Conservation (phyloP, 2,888 invertebrate species). For the Cheilosia impressa region DNA sequence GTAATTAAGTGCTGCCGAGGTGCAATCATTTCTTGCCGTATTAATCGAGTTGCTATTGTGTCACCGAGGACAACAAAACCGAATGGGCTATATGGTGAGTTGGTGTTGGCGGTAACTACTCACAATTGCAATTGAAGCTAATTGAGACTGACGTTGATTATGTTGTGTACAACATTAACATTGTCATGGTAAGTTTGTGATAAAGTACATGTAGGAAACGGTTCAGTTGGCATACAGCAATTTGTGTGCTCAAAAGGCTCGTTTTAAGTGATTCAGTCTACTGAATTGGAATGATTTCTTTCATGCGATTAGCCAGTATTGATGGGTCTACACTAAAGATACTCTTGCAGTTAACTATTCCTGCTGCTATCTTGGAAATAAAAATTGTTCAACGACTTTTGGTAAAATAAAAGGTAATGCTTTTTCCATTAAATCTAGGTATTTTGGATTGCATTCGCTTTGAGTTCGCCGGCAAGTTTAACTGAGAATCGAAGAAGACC, state of each 20-base stretch:
- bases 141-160: constrained; percentile 55
- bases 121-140: constrained; percentile 57
- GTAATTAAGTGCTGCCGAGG: constrained; percentile 45
- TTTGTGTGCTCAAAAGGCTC: constrained; percentile 9
- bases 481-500: too few species aligned
- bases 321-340: neutral
- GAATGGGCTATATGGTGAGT: neutral
- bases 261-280: constrained; percentile 25
- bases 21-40: constrained; percentile 29
- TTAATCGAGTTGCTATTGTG: constrained; percentile 35
- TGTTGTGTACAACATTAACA: constrained; percentile 28
- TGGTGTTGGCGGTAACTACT: constrained; percentile 31
- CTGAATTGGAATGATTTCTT: constrained; percentile 34
- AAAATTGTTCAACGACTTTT: too few species aligned
- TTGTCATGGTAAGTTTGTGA: constrained; percentile 34
- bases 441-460: too few species aligned
- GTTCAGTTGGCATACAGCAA: neutral
- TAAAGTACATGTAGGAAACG: constrained; percentile 23
- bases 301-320: constrained; percentile 1
- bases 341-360: neutral
- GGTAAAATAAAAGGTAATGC: too few species aligned
- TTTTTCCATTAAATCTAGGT: too few species aligned
- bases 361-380: too few species aligned
- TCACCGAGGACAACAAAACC: neutral
- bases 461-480: too few species aligned